Conservation (phyloP, 92 coral and sea anemone species). For the Porites evermanni region DNA sequence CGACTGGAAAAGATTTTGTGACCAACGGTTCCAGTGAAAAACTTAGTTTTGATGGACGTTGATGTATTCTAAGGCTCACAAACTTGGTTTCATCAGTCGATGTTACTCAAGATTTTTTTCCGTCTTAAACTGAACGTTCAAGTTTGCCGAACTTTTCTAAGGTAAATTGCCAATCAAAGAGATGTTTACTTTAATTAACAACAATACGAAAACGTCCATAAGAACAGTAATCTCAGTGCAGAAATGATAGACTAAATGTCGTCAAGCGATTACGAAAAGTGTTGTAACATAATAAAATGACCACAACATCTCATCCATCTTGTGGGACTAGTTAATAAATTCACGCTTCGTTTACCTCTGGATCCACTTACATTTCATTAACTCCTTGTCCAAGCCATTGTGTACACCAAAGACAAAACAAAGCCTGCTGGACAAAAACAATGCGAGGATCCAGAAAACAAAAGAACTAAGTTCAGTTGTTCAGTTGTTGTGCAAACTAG, state of each 20-base stretch:
- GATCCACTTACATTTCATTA: slow-evolving; percentile 1
- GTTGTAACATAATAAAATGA: neutral
- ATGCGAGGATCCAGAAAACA: neutral
- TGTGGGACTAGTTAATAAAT: neutral
- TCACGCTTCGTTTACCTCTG: neutral
- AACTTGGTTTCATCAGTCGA: too few species aligned
- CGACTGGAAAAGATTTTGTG: too few species aligned
- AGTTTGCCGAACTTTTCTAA: too few species aligned
- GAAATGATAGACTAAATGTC: neutral
- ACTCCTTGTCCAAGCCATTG: neutral
- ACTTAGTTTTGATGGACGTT: too few species aligned
- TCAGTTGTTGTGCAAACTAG: neutral
- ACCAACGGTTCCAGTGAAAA: too few species aligned
- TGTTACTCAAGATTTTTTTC: too few species aligned
- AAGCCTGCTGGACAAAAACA: neutral
- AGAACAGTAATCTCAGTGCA: neutral
- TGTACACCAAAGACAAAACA: neutral
- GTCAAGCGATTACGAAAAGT: neutral
- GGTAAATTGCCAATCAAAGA: too few species aligned
- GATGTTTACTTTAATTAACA: too few species aligned
- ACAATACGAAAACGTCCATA: too few species aligned
- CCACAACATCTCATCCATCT: neutral
- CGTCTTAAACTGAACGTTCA: too few species aligned
- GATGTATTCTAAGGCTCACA: too few species aligned
- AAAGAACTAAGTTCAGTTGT: neutral